Base-by-base conservation (phyloP, 2,888 invertebrate genomes). In the Stenodera caucasica region DNA sequence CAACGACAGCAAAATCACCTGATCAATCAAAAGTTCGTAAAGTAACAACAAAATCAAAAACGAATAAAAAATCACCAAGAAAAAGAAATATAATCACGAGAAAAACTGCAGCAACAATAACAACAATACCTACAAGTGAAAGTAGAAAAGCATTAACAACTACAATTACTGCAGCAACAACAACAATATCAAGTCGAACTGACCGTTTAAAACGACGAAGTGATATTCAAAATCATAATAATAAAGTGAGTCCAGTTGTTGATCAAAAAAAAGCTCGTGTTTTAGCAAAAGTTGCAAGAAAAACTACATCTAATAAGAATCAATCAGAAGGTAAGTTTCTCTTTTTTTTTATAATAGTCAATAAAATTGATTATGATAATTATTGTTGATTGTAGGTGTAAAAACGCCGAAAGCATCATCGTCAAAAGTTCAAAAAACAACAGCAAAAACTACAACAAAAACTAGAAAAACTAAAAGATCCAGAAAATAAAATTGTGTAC, bases 221-320 rank as follows among this genome's bases (percentile, higher is more conserved):
- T 61, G 64, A 63, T 53, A 53, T 52, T 52, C 53, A 67, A 61
- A 66, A 55, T 52, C 37, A 63, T 30, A 67, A 60, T 26, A 54
- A 60, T 32, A 74, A 72, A 66, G 66, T 69, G 8, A 74, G 70
- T 70, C 76, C 79, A 0, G 73, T 78, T n/a, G 75, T 81, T 37
- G 81, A 81, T 66, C 76, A 75, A 58, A 81, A 81, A 53, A 81
- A 81, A 66, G 80, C 81, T 11, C 77, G 76, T 60, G 79, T 79
- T 14, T 67, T 80, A 59, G 80, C 80, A 2, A 81, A 80, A 71
- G 77, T 80, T 55, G 79, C 76, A 3, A 77, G 76, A 64, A 77
- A 78, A 65, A 67, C 72, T 30, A 32, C 59, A 26, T 53, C 61
- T 4, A 49, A 52, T 21, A 56, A 61, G 49, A 29, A 51, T 51